phyloP scores from a whole-genome alignment of 1,140 invertebrate species.

The Pristionchus pacificus region DNA sequence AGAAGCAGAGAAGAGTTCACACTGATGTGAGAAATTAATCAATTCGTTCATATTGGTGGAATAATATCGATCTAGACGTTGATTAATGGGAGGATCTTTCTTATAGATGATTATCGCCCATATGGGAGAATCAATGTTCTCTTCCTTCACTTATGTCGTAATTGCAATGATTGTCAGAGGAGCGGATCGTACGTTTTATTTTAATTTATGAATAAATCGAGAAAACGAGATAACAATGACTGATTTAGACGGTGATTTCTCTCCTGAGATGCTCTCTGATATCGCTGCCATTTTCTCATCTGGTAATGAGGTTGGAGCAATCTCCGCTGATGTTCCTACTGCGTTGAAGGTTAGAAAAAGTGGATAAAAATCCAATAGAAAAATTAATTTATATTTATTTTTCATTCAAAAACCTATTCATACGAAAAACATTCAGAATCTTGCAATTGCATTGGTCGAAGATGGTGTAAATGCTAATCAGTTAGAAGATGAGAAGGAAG shows the following conservation, averaged over 20 bases:
- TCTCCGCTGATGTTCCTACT: neutral
- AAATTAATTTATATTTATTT: no score
- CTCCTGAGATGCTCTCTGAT: neutral
- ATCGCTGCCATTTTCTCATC: neutral
- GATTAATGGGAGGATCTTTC: slow-evolving; percentile 4
- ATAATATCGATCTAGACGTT: no score
- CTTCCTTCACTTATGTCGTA: slow-evolving; percentile 26
- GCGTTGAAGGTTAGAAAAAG: neutral
- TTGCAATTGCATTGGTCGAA: neutral
- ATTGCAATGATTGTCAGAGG: slow-evolving; percentile 25
- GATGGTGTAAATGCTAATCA: neutral
- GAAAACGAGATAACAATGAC: neutral
- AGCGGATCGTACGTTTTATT: slow-evolving; percentile 14
- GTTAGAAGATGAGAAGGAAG: neutral
- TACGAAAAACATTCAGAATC: neutral
- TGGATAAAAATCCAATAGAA: no score
- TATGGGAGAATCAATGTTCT: slow-evolving; percentile 24
- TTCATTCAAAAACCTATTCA: neutral
- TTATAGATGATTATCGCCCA: slow-evolving; percentile 8
- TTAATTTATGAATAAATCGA: no score
- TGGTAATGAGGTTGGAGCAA: neutral
- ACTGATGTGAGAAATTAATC: no score
- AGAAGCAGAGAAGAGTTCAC: slow-evolving; percentile 5
- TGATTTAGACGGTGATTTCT: neutral
- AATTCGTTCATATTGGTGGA: no score